These are phyloP conservation scores for Carterocephalus palaemon DNA, from an alignment of 2,888 invertebrate genomes.

Conservation along the genomic window DNA sequence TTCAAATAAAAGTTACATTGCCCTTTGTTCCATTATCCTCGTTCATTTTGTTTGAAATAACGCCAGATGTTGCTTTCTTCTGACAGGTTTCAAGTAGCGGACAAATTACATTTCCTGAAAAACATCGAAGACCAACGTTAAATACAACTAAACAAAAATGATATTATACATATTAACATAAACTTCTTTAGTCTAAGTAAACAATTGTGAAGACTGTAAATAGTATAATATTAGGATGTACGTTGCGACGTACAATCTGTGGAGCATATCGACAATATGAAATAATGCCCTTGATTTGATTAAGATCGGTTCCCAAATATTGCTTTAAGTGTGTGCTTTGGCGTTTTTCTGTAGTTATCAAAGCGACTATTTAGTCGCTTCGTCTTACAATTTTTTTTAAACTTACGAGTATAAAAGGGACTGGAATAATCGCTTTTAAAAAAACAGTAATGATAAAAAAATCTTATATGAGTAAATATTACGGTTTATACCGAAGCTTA, in stretches of 20 bases:
- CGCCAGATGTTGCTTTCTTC: slow-evolving; percentile 29
- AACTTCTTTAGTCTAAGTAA: slow-evolving; percentile 42
- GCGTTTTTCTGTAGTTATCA: too few species aligned
- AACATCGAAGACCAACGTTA: slow-evolving; percentile 49
- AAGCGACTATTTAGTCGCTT: too few species aligned
- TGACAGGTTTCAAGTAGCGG: slow-evolving; percentile 52
- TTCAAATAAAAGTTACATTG: slow-evolving; percentile 17
- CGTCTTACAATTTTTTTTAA: too few species aligned
- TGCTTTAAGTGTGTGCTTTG: slow-evolving; percentile 6
- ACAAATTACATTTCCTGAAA: slow-evolving; percentile 48
- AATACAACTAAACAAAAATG: slow-evolving; percentile 57
- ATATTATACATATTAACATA: slow-evolving; percentile 49
- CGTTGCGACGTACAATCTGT: slow-evolving; percentile 56
- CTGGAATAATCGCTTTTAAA: too few species aligned
- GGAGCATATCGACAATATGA: slow-evolving; percentile 76
- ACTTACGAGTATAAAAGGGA: too few species aligned
- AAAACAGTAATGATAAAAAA: too few species aligned
- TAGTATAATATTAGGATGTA: slow-evolving; percentile 53
- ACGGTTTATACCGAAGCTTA: background rate
- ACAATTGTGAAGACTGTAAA: slow-evolving; percentile 72
- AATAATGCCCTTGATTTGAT: slow-evolving; percentile 31
- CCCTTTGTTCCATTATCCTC: slow-evolving; percentile 23
- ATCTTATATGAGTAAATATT: too few species aligned
- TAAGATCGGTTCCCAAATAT: slow-evolving; percentile 37
- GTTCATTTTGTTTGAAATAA: slow-evolving; percentile 30